phyloP scores from a whole-genome alignment of 2,888 invertebrate species.

The Anthoptus insignis region DNA sequence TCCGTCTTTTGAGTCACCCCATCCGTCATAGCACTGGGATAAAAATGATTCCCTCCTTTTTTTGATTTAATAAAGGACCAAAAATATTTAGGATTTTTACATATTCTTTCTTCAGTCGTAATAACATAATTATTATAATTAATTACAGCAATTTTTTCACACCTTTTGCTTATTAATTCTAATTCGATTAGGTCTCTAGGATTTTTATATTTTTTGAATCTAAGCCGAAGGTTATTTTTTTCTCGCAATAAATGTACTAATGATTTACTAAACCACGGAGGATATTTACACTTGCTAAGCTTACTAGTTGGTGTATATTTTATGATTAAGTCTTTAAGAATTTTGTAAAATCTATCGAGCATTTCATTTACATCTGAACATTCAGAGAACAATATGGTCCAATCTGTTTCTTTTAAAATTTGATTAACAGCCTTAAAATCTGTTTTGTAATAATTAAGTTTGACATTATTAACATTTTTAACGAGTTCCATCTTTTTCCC shows the following conservation, averaged over 20 bases:
- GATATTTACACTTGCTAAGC: not conserved
- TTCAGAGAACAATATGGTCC: not conserved
- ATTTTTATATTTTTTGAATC: constrained; percentile 21
- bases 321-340: constrained; percentile 1
- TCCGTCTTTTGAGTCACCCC: not conserved
- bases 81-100: constrained; percentile 27
- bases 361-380: not conserved
- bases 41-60: constrained; percentile 7
- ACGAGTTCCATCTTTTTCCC: not conserved
- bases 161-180: constrained; percentile 17
- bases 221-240: constrained; percentile 12
- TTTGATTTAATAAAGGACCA: constrained; percentile 29
- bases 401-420: not conserved
- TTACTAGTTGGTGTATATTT: constrained; percentile 5
- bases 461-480: not conserved
- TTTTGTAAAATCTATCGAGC: not conserved
- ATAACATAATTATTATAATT: constrained; percentile 10
- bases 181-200: constrained; percentile 5
- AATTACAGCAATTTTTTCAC: constrained; percentile 14
- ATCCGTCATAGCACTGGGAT: constrained; percentile 19
- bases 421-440: not conserved
- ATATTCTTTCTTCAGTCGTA: constrained; percentile 11
- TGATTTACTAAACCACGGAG: constrained; percentile 2
- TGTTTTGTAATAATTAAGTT: constrained; percentile 6
- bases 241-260: not conserved